A percentile compares a stretch with the other conserved stretches of the same genome.
These are phyloP conservation scores for Congeria kusceri DNA, from an alignment of 2,888 invertebrate genomes.

Conservation along the genomic window DNA sequence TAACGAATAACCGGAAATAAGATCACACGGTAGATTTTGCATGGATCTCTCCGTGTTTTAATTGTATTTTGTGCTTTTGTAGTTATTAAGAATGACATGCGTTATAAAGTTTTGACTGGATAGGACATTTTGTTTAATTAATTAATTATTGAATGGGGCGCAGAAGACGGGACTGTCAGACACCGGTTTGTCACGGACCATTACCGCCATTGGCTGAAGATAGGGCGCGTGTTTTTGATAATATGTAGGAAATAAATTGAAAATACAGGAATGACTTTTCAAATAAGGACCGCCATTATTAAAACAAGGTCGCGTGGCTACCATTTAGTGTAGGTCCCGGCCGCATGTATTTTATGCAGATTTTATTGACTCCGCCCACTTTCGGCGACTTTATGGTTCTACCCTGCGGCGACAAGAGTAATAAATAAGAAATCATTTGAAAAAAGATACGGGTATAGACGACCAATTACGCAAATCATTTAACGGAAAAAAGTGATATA, in stretches of 20 bases:
- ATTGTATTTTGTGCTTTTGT: background rate
- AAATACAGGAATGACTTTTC: slow-evolving; percentile 30
- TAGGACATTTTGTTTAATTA: slow-evolving; percentile 42
- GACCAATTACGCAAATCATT: slow-evolving; percentile 50
- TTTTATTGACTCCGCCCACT: slow-evolving; percentile 21
- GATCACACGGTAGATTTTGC: slow-evolving; percentile 28
- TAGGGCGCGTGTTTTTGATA: slow-evolving; percentile 45
- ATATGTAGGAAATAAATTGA: slow-evolving; percentile 57
- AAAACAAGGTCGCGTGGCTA: slow-evolving; percentile 34
- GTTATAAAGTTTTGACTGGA: background rate
- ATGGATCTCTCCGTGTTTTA: background rate
- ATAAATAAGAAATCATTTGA: slow-evolving; percentile 42
- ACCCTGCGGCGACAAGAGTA: slow-evolving; percentile 16
- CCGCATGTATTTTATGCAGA: background rate
- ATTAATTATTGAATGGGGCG: slow-evolving; percentile 27
- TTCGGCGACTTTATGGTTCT: slow-evolving; percentile 17
- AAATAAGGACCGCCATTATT: slow-evolving; percentile 37
- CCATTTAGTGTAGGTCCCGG: background rate
- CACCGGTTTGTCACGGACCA: slow-evolving; percentile 27
- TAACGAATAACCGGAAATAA: slow-evolving; percentile 32
- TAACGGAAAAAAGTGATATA: background rate
- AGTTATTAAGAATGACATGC: background rate
- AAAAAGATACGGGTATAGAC: slow-evolving; percentile 47
- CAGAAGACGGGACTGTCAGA: slow-evolving; percentile 13
- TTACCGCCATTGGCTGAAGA: slow-evolving; percentile 24